Percentiles rank a stretch among this genome's conserved stretches.
Conservation (phyloP, 2,113 vertebrate species). For the Rhinoderma darwinii region DNA sequence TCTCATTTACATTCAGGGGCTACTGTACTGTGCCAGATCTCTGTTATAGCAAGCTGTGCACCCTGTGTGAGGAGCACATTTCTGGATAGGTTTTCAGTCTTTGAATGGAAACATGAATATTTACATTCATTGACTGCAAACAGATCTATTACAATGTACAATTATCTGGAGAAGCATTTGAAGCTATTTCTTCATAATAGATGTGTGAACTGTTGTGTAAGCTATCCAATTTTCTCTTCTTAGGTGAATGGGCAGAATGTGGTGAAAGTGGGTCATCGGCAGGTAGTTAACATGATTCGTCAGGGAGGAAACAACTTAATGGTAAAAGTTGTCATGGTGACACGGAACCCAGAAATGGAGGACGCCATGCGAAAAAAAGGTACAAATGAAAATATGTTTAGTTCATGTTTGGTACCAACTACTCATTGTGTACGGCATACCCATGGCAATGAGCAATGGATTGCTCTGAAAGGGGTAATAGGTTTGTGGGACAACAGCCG, state of each 20-base stretch:
- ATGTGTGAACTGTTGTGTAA: neutral
- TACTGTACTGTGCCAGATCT: no score
- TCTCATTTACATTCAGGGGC: no score
- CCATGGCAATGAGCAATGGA: neutral
- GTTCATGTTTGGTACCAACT: neutral
- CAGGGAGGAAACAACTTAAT: slow-evolving; percentile 92
- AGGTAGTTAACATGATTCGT: slow-evolving; percentile 95
- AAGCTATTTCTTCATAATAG: neutral
- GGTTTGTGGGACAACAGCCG: neutral
- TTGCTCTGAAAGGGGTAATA: neutral
- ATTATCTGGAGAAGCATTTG: neutral
- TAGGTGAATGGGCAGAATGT: slow-evolving; percentile 94
- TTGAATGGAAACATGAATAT: no score
- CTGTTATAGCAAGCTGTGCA: neutral
- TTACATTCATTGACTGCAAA: neutral
- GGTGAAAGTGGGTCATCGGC: slow-evolving; percentile 91
- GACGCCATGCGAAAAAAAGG: slow-evolving; percentile 89
- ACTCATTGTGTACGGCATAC: neutral
- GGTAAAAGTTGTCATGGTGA: slow-evolving; percentile 96
- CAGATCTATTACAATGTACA: neutral
- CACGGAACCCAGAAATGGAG: slow-evolving; percentile 90
- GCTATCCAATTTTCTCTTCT: neutral
- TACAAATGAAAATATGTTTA: slow-evolving; percentile 59
- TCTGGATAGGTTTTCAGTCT: neutral
- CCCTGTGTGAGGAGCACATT: neutral